A percentile compares a stretch with the other conserved stretches of the same genome.
Evolutionary conservation across 1,140 invertebrate genomes (phyloP).

Genomic region (Bradysia coprophila): DNA sequence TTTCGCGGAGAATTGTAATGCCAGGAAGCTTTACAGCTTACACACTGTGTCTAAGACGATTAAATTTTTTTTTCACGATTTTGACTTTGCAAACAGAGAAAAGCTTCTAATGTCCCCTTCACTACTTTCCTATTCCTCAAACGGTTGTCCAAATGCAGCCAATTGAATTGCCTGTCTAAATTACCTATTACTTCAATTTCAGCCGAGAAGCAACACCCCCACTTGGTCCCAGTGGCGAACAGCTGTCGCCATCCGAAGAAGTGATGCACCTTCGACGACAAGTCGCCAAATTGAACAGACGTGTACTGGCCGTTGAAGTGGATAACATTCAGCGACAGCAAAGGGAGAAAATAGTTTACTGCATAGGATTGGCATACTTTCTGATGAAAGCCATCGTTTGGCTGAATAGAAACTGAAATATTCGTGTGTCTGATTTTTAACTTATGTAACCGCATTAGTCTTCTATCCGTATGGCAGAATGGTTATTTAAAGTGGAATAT

Average conservation of each 20-base stretch:
- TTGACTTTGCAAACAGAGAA: too few species aligned
- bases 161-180: slow-evolving; percentile 13
- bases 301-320: slow-evolving; percentile 65
- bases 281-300: slow-evolving; percentile 65
- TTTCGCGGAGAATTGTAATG: too few species aligned
- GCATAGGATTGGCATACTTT: slow-evolving; percentile 63
- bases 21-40: too few species aligned
- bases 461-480: too few species aligned
- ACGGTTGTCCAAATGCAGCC: too few species aligned
- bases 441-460: too few species aligned
- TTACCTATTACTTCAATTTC: slow-evolving; percentile 7
- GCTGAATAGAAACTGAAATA: slow-evolving; percentile 45
- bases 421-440: too few species aligned
- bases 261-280: slow-evolving; percentile 62
- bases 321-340: slow-evolving; percentile 61
- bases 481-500: too few species aligned
- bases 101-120: too few species aligned
- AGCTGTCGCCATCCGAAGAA: slow-evolving; percentile 54
- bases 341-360: slow-evolving; percentile 64
- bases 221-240: slow-evolving; percentile 38
- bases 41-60: too few species aligned
- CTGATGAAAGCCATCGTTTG: slow-evolving; percentile 69
- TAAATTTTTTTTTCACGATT: too few species aligned
- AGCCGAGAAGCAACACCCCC: slow-evolving; percentile 42
- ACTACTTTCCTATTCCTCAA: too few species aligned